Evolutionary conservation across 2,113 vertebrate species (phyloP).

Genomic region (Lynx canadensis): DNA sequence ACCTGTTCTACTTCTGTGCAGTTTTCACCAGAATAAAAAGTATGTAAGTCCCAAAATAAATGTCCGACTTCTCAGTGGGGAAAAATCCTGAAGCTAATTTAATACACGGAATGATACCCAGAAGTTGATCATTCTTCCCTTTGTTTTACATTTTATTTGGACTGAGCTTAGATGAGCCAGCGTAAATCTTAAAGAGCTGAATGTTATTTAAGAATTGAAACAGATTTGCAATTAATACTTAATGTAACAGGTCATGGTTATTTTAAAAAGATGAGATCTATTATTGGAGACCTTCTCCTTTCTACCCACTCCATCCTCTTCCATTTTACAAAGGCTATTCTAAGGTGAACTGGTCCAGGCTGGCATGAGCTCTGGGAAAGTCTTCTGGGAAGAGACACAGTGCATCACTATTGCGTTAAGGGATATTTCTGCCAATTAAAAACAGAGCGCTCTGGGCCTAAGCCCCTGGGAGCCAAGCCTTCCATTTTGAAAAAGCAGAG

Average conservation of each 20-base stretch:
- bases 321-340: constrained; percentile 35
- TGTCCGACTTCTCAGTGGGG: constrained; percentile 38
- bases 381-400: constrained; percentile 61
- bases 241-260: constrained; percentile 57
- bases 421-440: constrained; percentile 71
- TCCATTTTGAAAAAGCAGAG: constrained; percentile 16
- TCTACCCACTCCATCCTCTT: background rate
- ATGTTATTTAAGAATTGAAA: constrained; percentile 73
- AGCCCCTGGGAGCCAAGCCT: background rate
- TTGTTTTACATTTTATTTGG: constrained; percentile 61
- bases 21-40: constrained; percentile 1
- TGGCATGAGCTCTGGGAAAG: constrained; percentile 24
- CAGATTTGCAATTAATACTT: constrained; percentile 71
- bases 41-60: constrained; percentile 64
- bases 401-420: constrained; percentile 1
- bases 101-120: constrained; percentile 27
- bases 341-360: background rate
- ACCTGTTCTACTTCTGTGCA: constrained; percentile 26
- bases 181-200: constrained; percentile 64
- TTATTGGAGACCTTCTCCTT: constrained; percentile 41
- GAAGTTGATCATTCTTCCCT: constrained; percentile 35
- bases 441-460: background rate
- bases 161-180: constrained; percentile 18
- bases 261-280: constrained; percentile 68
- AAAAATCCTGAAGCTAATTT: constrained; percentile 43